A percentile compares a stretch with the other conserved stretches of the same genome.
Conservation (phyloP, 35 echinoderm and acorn worm genomes). For the Strongylocentrotus purpuratus region DNA sequence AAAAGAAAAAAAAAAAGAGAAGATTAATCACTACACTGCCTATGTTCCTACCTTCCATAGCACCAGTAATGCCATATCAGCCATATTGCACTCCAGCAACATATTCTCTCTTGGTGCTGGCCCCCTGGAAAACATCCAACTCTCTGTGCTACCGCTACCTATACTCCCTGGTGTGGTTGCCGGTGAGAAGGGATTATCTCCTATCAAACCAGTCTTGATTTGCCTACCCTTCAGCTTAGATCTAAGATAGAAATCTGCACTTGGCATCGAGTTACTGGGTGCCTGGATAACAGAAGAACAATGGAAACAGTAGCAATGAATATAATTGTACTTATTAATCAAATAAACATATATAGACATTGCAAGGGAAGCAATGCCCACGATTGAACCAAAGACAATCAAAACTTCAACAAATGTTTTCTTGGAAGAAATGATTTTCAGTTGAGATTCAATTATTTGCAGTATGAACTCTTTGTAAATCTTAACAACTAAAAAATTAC, state of each 20-base stretch:
- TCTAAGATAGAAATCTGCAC: conserved; percentile 91
- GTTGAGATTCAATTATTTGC: too few relatives aligned
- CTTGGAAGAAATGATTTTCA: too few relatives aligned
- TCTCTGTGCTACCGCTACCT: not conserved
- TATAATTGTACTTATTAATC: too few relatives aligned
- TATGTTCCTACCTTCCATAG: conserved; percentile 93
- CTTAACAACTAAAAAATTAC: too few relatives aligned
- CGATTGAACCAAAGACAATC: too few relatives aligned
- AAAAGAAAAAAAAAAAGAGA: too few relatives aligned
- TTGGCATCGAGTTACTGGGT: conserved; percentile 77
- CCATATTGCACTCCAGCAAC: conserved; percentile 61
- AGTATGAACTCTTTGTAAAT: too few relatives aligned
- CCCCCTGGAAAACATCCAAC: conserved; percentile 27
- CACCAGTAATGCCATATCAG: conserved; percentile 75
- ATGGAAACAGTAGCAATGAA: not conserved
- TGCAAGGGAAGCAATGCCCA: too few relatives aligned
- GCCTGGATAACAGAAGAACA: conserved; percentile 36
- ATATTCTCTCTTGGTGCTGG: conserved; percentile 17
- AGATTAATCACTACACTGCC: too few relatives aligned
- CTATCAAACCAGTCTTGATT: not conserved
- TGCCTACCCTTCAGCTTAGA: conserved; percentile 39
- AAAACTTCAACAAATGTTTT: too few relatives aligned
- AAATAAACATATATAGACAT: too few relatives aligned
- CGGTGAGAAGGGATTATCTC: conserved; percentile 29
- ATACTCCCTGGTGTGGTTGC: conserved; percentile 36